Percentiles rank a stretch among this genome's conserved stretches.
These are phyloP conservation scores for Sphenodon punctatus DNA, from an alignment of 2,797 vertebrate species.

Conservation along the genomic window DNA sequence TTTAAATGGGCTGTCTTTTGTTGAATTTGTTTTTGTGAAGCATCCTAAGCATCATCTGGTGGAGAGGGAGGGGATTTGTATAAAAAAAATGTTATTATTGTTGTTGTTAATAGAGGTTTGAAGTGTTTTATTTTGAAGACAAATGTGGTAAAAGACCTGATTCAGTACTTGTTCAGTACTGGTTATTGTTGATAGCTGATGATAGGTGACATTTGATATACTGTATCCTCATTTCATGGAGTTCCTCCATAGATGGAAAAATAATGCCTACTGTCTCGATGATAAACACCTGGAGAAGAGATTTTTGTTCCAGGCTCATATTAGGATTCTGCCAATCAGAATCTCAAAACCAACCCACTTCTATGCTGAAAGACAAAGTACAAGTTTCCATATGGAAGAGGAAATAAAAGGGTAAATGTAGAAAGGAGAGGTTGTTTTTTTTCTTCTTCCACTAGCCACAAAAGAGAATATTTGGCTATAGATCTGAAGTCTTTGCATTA, in stretches of 20 bases:
- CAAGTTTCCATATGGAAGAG: conserved; percentile 38
- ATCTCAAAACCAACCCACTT: background rate
- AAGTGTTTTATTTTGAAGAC: background rate
- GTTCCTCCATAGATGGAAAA: background rate
- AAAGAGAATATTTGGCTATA: conserved; percentile 36
- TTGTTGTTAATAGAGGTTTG: too few species aligned
- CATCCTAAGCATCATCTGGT: too few species aligned
- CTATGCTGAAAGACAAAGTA: conserved; percentile 25
- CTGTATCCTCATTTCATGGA: background rate
- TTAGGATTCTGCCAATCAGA: background rate
- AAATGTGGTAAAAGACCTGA: too few species aligned
- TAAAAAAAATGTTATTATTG: too few species aligned
- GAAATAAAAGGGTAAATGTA: conserved; percentile 31
- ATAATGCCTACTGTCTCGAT: background rate
- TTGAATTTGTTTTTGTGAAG: too few species aligned
- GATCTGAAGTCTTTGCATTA: conserved; percentile 41
- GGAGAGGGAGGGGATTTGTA: too few species aligned
- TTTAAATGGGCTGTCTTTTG: too few species aligned
- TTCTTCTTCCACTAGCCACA: background rate
- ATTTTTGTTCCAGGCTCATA: background rate
- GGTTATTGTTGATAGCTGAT: background rate
- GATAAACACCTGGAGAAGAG: background rate
- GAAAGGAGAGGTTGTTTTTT: background rate
- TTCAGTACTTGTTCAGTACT: background rate
- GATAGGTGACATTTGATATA: background rate